phyloP scores from a whole-genome alignment of 2,888 invertebrate species.

The Microplitis deprimator region DNA sequence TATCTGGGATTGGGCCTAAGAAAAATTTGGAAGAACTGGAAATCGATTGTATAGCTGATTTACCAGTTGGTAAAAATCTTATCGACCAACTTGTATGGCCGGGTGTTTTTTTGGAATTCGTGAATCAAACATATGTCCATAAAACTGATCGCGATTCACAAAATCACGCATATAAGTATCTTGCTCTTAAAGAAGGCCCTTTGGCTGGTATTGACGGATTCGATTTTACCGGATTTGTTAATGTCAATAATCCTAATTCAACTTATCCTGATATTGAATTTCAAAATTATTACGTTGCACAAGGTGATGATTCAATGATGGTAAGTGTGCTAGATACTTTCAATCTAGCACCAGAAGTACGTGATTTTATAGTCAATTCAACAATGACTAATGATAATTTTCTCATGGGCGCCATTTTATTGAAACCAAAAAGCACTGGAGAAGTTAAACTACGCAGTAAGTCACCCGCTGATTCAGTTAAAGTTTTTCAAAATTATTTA shows the following conservation, averaged over 20 bases:
- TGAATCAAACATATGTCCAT: constrained; percentile 47
- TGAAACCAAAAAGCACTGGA: constrained; percentile 91
- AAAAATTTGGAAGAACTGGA: constrained; percentile 72
- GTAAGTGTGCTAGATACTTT: constrained; percentile 41
- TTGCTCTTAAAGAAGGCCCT: constrained; percentile 71
- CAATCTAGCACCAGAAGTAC: constrained; percentile 51
- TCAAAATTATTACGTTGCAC: constrained; percentile 71
- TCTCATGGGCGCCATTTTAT: constrained; percentile 73
- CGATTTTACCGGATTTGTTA: constrained; percentile 75
- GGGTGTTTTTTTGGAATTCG: constrained; percentile 50
- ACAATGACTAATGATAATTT: constrained; percentile 58
- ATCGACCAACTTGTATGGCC: constrained; percentile 75
- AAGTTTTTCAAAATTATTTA: constrained; percentile 94
- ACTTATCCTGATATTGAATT: constrained; percentile 77
- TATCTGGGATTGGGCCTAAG: constrained; percentile 78
- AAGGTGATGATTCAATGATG: constrained; percentile 52
- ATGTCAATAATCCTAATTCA: constrained; percentile 70
- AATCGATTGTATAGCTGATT: constrained; percentile 70
- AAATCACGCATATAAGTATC: constrained; percentile 66
- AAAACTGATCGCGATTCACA: constrained; percentile 39
- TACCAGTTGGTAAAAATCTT: constrained; percentile 75
- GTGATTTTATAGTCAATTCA: constrained; percentile 53
- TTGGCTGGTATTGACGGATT: constrained; percentile 70
- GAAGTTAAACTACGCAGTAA: constrained; percentile 85
- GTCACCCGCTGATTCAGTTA: constrained; percentile 87